Evolutionary conservation across 2,113 vertebrate genomes (phyloP).

Genomic region (rabbit (Oryctolagus cuniculus)): mOryCun1.1 NC_091445.1:44293001-44293500

Average conservation of each 20-base stretch:
- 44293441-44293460: slow-evolving; percentile 79
- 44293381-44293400: slow-evolving; percentile 61
- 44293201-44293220: slow-evolving; percentile 1
- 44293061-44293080: too few species aligned
- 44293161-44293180: not conserved
- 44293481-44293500: slow-evolving; percentile 73
- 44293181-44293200: slow-evolving; percentile 6
- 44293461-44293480: slow-evolving; percentile 79
- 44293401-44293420: slow-evolving; percentile 65
- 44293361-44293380: slow-evolving; percentile 57
- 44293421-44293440: slow-evolving; percentile 67
- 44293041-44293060: too few species aligned
- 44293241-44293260: not conserved
- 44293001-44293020: too few species aligned
- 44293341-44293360: slow-evolving; percentile 62
- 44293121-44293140: not conserved
- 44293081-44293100: too few species aligned
- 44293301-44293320: slow-evolving; percentile 39
- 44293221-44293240: slow-evolving; percentile 13
- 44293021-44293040: too few species aligned
- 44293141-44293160: slow-evolving; percentile 4
- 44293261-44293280: slow-evolving; percentile 52
- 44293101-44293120: too few species aligned
- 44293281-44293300: not conserved
- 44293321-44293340: slow-evolving; percentile 61